Conservation (phyloP, 2,113 vertebrate species). For the Zosterops pallidus region DNA sequence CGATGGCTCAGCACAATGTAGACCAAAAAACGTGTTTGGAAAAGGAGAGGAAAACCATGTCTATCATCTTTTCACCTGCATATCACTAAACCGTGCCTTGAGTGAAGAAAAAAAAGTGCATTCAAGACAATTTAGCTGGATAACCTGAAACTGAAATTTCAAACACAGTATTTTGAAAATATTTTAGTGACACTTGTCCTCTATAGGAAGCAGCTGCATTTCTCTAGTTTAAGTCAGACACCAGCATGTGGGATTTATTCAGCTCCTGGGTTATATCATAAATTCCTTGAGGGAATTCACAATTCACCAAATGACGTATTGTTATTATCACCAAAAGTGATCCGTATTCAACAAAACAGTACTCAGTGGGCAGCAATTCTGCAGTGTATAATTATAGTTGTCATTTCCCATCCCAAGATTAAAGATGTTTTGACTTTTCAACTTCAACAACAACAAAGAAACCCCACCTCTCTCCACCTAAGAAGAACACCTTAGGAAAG, state of each 20-base stretch:
- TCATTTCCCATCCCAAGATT: slow-evolving; percentile 3
- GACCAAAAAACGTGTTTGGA: background rate
- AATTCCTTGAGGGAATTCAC: slow-evolving; percentile 65
- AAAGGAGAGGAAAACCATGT: background rate
- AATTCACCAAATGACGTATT: slow-evolving; percentile 79
- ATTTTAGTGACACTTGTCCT: slow-evolving; percentile 57
- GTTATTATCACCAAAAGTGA: slow-evolving; percentile 73
- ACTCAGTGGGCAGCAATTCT: slow-evolving; percentile 73
- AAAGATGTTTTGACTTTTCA: slow-evolving; percentile 41
- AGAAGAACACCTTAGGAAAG: background rate
- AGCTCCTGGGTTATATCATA: slow-evolving; percentile 50
- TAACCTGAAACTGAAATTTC: background rate
- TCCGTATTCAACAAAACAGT: slow-evolving; percentile 53
- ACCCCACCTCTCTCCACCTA: background rate
- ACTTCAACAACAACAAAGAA: background rate
- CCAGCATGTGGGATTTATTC: slow-evolving; percentile 68
- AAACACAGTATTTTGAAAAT: slow-evolving; percentile 13
- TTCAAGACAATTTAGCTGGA: slow-evolving; percentile 29
- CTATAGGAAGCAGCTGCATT: slow-evolving; percentile 64
- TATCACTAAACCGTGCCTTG: background rate
- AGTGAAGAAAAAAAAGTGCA: background rate
- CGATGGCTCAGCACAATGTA: slow-evolving; percentile 6
- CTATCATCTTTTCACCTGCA: background rate
- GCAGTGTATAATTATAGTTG: slow-evolving; percentile 74
- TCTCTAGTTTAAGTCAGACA: slow-evolving; percentile 61